These are phyloP conservation scores for Acrossocheilus wenchowensis DNA, from an alignment of 2,797 vertebrate species.

Conservation along the genomic window DNA sequence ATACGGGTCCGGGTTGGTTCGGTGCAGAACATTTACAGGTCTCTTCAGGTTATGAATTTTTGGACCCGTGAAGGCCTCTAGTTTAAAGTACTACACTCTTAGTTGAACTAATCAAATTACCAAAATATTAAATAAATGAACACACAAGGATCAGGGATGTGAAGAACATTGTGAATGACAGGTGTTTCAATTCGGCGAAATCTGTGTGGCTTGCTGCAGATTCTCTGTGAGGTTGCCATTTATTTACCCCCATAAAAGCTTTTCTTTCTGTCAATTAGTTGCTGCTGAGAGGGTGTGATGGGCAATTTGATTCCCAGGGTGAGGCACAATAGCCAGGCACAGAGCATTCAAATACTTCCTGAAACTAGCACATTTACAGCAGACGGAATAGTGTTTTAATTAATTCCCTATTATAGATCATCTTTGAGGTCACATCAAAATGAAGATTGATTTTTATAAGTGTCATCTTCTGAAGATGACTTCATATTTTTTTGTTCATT, in stretches of 20 bases:
- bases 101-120: neutral
- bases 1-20: too few species aligned
- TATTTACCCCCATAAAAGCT: constrained; percentile 34
- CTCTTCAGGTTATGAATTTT: too few species aligned
- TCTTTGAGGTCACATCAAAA: neutral
- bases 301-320: constrained; percentile 43
- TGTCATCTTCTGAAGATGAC: neutral
- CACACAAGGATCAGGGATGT: neutral
- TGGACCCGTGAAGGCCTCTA: too few species aligned
- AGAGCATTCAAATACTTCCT: constrained; percentile 20
- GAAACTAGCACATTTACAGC: constrained; percentile 11
- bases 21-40: too few species aligned
- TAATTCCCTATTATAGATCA: neutral
- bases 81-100: neutral
- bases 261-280: constrained; percentile 41
- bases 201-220: neutral
- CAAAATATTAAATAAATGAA: constrained; percentile 1
- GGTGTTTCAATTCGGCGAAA: neutral
- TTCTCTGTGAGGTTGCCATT: neutral
- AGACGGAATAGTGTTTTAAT: neutral
- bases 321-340: constrained; percentile 23
- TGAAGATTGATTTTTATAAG: neutral
- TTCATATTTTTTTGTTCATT: constrained; percentile 11
- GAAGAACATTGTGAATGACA: neutral
- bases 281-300: constrained; percentile 42